Conservation (phyloP, 2,113 vertebrate genomes). For the Paralichthys olivaceus region DNA sequence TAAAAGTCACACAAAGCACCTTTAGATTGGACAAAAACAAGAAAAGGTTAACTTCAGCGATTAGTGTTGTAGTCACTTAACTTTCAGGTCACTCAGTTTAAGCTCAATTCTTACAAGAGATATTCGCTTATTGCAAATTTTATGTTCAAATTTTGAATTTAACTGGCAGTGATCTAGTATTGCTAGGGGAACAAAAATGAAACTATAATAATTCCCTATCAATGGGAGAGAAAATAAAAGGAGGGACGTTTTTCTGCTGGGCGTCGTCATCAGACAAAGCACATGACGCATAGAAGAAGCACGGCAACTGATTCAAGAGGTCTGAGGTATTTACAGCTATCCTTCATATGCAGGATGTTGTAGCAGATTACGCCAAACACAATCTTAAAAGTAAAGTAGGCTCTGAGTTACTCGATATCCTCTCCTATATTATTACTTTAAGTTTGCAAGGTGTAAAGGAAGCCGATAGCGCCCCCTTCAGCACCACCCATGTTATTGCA, state of each 20-base stretch:
- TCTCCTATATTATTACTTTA: constrained; percentile 18
- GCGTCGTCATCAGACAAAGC: constrained; percentile 11
- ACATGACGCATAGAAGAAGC: constrained; percentile 17
- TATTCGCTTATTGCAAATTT: constrained; percentile 33
- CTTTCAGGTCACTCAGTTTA: constrained; percentile 7
- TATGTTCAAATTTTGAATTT: constrained; percentile 8
- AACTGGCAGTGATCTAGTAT: constrained; percentile 36
- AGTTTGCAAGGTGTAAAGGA: constrained; percentile 21
- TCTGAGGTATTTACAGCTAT: constrained; percentile 34
- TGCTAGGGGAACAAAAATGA: constrained; percentile 16
- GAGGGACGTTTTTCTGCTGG: constrained; percentile 8
- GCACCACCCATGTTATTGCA: constrained; percentile 70
- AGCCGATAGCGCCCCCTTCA: constrained; percentile 68
- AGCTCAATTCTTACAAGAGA: neutral
- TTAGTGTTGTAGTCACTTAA: constrained; percentile 17
- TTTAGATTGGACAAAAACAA: constrained; percentile 7
- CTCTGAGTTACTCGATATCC: neutral
- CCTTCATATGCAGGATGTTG: constrained; percentile 1
- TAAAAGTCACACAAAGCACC: constrained; percentile 36
- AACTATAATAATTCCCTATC: neutral
- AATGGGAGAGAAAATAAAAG: neutral
- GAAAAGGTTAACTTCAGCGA: constrained; percentile 16
- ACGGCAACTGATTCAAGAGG: constrained; percentile 2
- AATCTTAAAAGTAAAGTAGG: neutral
- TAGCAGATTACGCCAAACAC: constrained; percentile 5